Conservation (phyloP, 2,888 invertebrate species). For the Neria commutata region DNA sequence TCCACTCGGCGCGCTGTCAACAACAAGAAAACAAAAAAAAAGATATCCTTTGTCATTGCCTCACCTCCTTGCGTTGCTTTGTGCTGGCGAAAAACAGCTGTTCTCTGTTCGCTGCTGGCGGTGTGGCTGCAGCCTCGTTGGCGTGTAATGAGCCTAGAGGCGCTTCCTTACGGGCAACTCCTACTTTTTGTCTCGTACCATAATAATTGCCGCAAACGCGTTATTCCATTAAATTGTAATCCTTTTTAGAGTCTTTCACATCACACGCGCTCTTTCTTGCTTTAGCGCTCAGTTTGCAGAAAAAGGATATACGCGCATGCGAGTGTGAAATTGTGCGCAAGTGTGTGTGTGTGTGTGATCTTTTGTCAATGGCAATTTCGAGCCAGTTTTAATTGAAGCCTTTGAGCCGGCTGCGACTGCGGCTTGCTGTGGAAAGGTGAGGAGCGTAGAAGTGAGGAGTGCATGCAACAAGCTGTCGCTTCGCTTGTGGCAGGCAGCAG, state of each 20-base stretch:
- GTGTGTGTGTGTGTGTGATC: slow-evolving; percentile 3
- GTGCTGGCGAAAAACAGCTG: slow-evolving; percentile 28
- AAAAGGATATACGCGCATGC: neutral
- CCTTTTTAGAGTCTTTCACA: slow-evolving; percentile 33
- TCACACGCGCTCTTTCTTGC: slow-evolving; percentile 32
- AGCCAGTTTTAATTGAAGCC: slow-evolving; percentile 17
- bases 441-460: too few species aligned
- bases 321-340: too few species aligned
- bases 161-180: slow-evolving; percentile 57
- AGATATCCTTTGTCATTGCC: neutral
- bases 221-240: slow-evolving; percentile 54
- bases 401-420: neutral
- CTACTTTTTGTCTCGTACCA: slow-evolving; percentile 44
- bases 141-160: slow-evolving; percentile 38
- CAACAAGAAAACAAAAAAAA: neutral
- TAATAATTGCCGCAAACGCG: slow-evolving; percentile 28
- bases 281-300: neutral
- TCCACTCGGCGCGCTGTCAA: neutral
- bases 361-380: slow-evolving; percentile 3
- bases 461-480: too few species aligned
- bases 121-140: neutral
- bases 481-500: too few species aligned
- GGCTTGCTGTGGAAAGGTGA: too few species aligned
- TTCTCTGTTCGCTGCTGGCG: neutral
- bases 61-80: neutral